A percentile compares a stretch with the other conserved stretches of the same genome.
Conservation (phyloP, 2,888 invertebrate genomes). For the Catocala sponsa region DNA sequence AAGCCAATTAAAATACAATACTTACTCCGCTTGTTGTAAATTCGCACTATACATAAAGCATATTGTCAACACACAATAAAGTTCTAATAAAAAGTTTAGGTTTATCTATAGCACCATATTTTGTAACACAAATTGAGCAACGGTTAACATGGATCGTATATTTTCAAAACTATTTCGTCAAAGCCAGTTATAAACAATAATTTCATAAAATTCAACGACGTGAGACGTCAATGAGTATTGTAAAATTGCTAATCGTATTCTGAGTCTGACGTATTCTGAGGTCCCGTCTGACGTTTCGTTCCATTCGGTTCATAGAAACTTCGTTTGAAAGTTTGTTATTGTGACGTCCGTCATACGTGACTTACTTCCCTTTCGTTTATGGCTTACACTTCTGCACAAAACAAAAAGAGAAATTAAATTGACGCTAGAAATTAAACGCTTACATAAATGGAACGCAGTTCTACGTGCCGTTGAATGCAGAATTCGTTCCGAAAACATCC, state of each 20-base stretch:
- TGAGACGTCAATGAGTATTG: conserved; percentile 3
- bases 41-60: conserved; percentile 22
- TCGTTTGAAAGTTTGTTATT: conserved; percentile 3
- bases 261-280: too few species aligned
- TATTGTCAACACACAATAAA: conserved; percentile 25
- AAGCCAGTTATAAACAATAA: conserved; percentile 10
- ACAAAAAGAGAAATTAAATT: neutral
- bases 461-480: too few species aligned
- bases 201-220: conserved; percentile 6
- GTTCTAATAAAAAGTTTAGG: conserved; percentile 16
- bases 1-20: conserved; percentile 50
- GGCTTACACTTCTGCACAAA: neutral
- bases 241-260: conserved; percentile 3
- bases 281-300: conserved; percentile 5
- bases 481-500: too few species aligned
- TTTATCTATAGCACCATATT: conserved; percentile 26
- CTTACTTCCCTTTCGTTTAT: neutral
- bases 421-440: conserved; percentile 14
- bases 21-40: conserved; percentile 37
- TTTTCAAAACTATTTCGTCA: conserved; percentile 1
- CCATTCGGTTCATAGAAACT: too few species aligned
- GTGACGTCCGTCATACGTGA: neutral
- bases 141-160: conserved; percentile 10
- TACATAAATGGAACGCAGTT: too few species aligned
- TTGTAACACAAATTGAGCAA: conserved; percentile 37